Percentiles rank a stretch among this genome's conserved stretches.
Conservation (phyloP, 2,113 vertebrate genomes). For the Miniopterus natalensis region DNA sequence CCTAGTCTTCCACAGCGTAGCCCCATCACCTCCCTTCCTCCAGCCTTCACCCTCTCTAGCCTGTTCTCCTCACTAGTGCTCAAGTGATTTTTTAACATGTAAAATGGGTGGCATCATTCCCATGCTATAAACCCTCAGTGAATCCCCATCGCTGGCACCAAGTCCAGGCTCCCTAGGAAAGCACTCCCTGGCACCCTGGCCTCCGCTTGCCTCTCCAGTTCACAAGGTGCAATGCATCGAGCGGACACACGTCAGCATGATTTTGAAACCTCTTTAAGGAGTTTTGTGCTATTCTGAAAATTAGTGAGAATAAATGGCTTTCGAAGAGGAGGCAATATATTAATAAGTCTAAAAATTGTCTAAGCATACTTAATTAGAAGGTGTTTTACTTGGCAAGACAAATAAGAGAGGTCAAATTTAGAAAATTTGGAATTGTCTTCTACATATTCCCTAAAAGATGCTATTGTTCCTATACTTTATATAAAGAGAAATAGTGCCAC, state of each 20-base stretch:
- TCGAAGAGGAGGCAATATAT: background rate
- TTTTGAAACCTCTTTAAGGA: background rate
- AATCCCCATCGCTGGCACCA: background rate
- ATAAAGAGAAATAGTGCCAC: background rate
- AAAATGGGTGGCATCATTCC: background rate
- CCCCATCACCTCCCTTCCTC: background rate
- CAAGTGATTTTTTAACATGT: background rate
- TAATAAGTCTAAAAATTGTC: background rate
- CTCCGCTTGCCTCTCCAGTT: background rate
- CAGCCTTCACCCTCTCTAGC: background rate
- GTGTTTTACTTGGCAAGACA: background rate
- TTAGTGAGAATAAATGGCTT: constrained; percentile 3
- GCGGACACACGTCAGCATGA: background rate
- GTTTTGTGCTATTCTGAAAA: constrained; percentile 47
- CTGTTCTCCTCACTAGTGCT: background rate
- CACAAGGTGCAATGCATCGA: background rate
- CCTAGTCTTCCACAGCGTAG: background rate
- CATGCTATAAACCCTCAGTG: background rate
- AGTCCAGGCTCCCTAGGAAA: background rate
- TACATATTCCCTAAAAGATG: constrained; percentile 4
- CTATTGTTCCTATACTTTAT: background rate
- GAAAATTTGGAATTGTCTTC: background rate
- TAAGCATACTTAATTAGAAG: background rate
- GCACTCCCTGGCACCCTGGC: background rate
- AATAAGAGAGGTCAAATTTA: constrained; percentile 16